Conservation (phyloP, 2,888 invertebrate genomes). For the Drosophila incognita region DNA sequence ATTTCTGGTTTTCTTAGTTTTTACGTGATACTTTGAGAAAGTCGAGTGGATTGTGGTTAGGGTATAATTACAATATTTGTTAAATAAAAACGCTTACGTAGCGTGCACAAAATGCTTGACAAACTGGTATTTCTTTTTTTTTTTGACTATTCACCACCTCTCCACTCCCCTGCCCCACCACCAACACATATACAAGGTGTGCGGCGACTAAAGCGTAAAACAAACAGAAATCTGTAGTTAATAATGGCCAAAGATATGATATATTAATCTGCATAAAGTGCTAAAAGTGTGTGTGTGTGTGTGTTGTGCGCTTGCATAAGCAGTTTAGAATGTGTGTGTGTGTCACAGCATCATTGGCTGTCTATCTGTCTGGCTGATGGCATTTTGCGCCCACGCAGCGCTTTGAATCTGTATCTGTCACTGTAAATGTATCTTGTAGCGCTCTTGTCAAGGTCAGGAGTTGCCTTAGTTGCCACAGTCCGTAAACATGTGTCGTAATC, state of each 20-base stretch:
- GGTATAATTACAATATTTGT: constrained; percentile 52
- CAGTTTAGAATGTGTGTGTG: constrained; percentile 34
- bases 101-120: constrained; percentile 55
- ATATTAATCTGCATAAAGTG: constrained; percentile 6
- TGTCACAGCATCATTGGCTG: constrained; percentile 32
- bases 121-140: constrained; percentile 51
- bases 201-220: constrained; percentile 38
- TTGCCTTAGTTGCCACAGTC: constrained; percentile 55
- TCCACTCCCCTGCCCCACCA: background rate
- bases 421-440: constrained; percentile 41
- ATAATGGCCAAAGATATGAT: constrained; percentile 39
- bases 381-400: constrained; percentile 54
- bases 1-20: background rate
- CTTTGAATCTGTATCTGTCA: constrained; percentile 10
- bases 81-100: constrained; percentile 68
- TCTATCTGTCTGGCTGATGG: constrained; percentile 36
- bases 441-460: constrained; percentile 76
- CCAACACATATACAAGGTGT: background rate
- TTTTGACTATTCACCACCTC: background rate
- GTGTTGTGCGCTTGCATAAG: constrained; percentile 48
- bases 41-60: constrained; percentile 5
- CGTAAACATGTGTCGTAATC: constrained; percentile 73
- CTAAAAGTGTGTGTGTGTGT: constrained; percentile 9
- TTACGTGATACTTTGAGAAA: background rate
- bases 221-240: constrained; percentile 57